A percentile compares a stretch with the other conserved stretches of the same genome.
These are phyloP conservation scores for Trichomycterus rosablanca DNA, from an alignment of 2,113 vertebrate species.

Conservation along the genomic window DNA sequence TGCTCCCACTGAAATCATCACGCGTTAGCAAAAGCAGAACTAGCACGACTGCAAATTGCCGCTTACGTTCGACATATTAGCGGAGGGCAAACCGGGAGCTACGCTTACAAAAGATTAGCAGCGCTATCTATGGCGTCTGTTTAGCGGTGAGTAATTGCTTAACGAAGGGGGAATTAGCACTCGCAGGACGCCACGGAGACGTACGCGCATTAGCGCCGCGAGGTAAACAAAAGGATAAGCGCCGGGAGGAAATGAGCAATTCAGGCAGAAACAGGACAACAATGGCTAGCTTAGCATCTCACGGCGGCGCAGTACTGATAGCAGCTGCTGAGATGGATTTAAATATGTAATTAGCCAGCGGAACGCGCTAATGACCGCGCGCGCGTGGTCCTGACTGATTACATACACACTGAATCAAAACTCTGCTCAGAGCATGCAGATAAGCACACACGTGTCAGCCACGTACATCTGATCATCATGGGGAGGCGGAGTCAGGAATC, in stretches of 20 bases:
- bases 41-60: slow-evolving; percentile 71
- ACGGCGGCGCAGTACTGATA: neutral
- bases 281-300: slow-evolving; percentile 11
- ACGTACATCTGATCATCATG: too few relatives aligned
- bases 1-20: slow-evolving; percentile 53
- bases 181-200: slow-evolving; percentile 41
- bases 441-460: too few relatives aligned
- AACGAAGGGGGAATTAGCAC: slow-evolving; percentile 67
- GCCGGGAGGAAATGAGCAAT: neutral
- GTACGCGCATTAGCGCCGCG: slow-evolving; percentile 10
- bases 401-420: too few relatives aligned
- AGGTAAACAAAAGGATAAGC: slow-evolving; percentile 26
- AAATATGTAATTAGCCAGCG: slow-evolving; percentile 28
- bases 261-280: slow-evolving; percentile 6
- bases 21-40: slow-evolving; percentile 59
- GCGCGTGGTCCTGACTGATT: too few relatives aligned
- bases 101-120: slow-evolving; percentile 73
- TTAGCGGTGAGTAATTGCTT: slow-evolving; percentile 70
- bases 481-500: too few relatives aligned
- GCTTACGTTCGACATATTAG: slow-evolving; percentile 68
- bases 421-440: too few relatives aligned
- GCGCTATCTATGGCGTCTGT: slow-evolving; percentile 69
- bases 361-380: neutral
- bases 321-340: slow-evolving; percentile 10
- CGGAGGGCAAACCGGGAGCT: slow-evolving; percentile 69